A percentile compares a stretch with the other conserved stretches of the same genome.
phyloP scores from a whole-genome alignment of 2,888 invertebrate species.

The Caenorhabditis imperialis region DNA sequence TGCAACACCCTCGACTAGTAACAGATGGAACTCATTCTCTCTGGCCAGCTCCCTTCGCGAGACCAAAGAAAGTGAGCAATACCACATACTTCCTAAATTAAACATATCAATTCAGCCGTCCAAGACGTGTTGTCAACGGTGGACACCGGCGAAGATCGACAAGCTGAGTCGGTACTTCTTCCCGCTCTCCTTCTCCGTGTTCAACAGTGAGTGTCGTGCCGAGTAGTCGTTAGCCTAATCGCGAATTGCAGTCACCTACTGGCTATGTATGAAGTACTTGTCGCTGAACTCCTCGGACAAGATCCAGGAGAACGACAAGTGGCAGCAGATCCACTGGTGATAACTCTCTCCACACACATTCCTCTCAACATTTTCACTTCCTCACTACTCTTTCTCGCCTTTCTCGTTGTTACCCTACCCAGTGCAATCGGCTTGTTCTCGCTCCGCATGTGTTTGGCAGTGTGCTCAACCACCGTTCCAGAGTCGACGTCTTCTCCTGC shows the following conservation, averaged over 20 bases:
- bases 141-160: slow-evolving; percentile 96
- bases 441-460: slow-evolving; percentile 24
- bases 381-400: slow-evolving; percentile 45
- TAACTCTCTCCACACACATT: slow-evolving; percentile 15
- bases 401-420: slow-evolving; percentile 41
- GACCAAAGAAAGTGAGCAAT: slow-evolving; percentile 62
- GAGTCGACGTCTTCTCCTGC: slow-evolving; percentile 27
- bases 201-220: slow-evolving; percentile 65
- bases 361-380: slow-evolving; percentile 25
- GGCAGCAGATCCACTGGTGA: slow-evolving; percentile 51
- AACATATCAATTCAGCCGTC: slow-evolving; percentile 48
- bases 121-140: slow-evolving; percentile 61
- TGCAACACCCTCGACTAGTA: slow-evolving; percentile 69
- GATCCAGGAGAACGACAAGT: slow-evolving; percentile 52
- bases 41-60: slow-evolving; percentile 72
- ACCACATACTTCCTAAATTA: background rate
- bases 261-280: slow-evolving; percentile 67
- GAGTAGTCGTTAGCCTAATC: background rate
- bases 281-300: slow-evolving; percentile 51
- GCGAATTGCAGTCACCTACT: slow-evolving; percentile 65
- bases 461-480: slow-evolving; percentile 14
- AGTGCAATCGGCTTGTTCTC: slow-evolving; percentile 48
- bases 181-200: slow-evolving; percentile 81
- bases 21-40: slow-evolving; percentile 64
- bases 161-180: slow-evolving; percentile 98